Percentiles rank a stretch among this genome's conserved stretches.
phyloP scores from a whole-genome alignment of 2,113 vertebrate species.

The Pseudopipra pipra region DNA sequence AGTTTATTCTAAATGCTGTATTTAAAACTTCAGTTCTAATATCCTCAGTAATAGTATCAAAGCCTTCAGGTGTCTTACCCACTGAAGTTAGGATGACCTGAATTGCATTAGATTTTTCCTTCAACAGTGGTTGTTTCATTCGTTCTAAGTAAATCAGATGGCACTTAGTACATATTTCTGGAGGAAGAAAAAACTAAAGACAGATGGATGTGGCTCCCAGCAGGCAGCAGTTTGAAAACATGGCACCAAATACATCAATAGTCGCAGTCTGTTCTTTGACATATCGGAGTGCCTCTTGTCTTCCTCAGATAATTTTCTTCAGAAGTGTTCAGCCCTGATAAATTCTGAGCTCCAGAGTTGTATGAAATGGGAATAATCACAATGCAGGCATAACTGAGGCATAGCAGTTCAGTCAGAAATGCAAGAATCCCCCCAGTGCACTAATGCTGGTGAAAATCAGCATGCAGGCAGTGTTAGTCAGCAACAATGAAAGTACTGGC shows the following conservation, averaged over 20 bases:
- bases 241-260: background rate
- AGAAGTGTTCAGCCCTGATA: background rate
- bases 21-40: background rate
- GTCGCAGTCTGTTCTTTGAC: conserved; percentile 5
- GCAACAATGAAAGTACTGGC: background rate
- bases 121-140: background rate
- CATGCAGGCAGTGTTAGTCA: background rate
- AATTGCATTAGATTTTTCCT: conserved; percentile 6
- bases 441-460: background rate
- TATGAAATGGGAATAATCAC: background rate
- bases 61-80: background rate
- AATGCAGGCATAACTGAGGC: background rate
- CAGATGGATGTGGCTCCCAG: conserved; percentile 23
- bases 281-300: background rate
- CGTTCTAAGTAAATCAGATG: conserved; percentile 9
- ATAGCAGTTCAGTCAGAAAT: background rate
- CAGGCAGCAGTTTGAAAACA: conserved; percentile 28
- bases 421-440: background rate
- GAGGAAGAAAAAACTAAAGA: background rate
- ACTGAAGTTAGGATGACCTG: background rate
- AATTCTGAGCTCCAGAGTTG: background rate
- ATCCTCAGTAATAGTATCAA: conserved; percentile 6
- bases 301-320: conserved; percentile 14
- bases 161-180: background rate
- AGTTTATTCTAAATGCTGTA: background rate